Evolutionary conservation across 2,797 vertebrate genomes (phyloP), one percentile per base, ranked within the genome.

Genomic region (Pangasius djambal): DNA sequence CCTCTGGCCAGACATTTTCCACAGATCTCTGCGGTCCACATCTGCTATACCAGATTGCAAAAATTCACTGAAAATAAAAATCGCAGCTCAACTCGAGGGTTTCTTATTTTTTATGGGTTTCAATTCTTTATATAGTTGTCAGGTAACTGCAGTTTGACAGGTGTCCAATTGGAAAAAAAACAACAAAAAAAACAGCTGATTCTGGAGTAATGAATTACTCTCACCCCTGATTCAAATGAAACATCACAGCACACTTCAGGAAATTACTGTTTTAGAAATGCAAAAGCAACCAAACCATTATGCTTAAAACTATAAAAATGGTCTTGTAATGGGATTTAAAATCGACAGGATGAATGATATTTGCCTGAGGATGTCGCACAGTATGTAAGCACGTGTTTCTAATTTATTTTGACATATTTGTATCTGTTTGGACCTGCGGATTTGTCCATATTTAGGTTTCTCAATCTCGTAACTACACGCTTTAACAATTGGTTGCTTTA

Each of bases 1-100:
- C 95, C 93, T 94, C 95, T 93, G 94, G 95, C 95, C 95, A 96
- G 96, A 96, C 96, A 95, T 48, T 96, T 96, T 94, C 92, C 93
- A 94, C 93, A 91, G 94, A 93, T 93, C 95, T 94, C 93, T 91
- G 92, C 90, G 89, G 94, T 94, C 94, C 95, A 92, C 92, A 93
- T 95, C 93, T 95, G 94, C 93, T 96, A 95, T 88, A 93, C 92
- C 93, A 96, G 95, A 96, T 96, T 90, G 92, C 93, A 88, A 87
- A 94, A 96, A 96, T 95, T 94, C 95, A 96, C 95, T 93, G 93
- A 94, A 96, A 95, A 95, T 95, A 87, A 78, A 83, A 88, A 77
- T 86, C 28, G 74, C 74, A 10, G 75, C 28, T 50, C 16, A 74
- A 86, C 50, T 79, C 37, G 8, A 48, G 70, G 52, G 79, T 63